A percentile compares a stretch with the other conserved stretches of the same genome.
Evolutionary conservation across 2,797 vertebrate genomes (phyloP).

Genomic region (Squalus acanthias): DNA sequence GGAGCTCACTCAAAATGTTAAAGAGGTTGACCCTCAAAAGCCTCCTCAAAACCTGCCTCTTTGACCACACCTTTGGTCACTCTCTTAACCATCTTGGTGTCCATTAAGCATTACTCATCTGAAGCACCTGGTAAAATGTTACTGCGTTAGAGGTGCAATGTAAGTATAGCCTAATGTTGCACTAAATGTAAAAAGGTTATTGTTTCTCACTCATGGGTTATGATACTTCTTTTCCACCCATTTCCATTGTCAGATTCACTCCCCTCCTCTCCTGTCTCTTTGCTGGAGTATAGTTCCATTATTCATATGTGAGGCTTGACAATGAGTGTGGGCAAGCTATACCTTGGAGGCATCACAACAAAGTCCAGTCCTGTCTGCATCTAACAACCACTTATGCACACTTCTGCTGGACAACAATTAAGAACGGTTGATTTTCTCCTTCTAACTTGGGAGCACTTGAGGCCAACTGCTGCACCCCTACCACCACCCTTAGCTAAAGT

Average conservation of each 20-base stretch:
- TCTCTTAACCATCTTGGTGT: background rate
- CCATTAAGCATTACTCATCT: background rate
- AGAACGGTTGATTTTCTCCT: background rate
- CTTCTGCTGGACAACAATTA: background rate
- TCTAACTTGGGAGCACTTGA: background rate
- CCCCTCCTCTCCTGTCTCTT: background rate
- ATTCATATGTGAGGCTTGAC: background rate
- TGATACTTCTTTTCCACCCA: background rate
- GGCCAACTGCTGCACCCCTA: background rate
- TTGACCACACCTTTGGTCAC: background rate
- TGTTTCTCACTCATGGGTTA: background rate
- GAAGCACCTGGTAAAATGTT: background rate
- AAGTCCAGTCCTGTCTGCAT: background rate
- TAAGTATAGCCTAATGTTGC: background rate
- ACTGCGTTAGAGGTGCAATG: background rate
- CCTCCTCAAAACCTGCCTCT: background rate
- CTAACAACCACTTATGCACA: background rate
- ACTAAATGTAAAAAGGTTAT: background rate
- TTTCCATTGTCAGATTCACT: background rate
- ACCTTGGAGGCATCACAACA: background rate
- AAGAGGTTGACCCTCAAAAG: background rate
- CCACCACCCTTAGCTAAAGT: background rate
- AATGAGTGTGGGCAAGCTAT: background rate
- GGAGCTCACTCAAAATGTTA: background rate
- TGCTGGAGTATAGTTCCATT: background rate